Percentiles rank a stretch among this genome's conserved stretches.
Conservation (phyloP, 2,113 vertebrate species). For the Campylomormyrus numenius region DNA sequence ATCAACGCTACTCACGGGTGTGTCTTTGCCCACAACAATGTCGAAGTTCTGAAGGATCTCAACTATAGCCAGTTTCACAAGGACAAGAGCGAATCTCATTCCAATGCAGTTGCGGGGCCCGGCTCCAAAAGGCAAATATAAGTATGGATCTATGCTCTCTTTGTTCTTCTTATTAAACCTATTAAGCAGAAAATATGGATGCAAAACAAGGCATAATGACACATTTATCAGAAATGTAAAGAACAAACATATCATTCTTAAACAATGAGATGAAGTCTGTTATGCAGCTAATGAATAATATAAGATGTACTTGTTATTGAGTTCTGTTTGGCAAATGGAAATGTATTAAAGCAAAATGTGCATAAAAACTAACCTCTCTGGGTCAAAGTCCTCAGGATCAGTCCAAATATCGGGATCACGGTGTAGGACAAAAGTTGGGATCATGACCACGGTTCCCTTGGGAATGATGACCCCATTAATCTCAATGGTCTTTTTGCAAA, state of each 20-base stretch:
- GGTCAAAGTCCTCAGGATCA: constrained; percentile 62
- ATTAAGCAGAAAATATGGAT: constrained; percentile 10
- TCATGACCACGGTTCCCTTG: constrained; percentile 43
- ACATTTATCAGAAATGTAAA: neutral
- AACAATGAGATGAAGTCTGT: neutral
- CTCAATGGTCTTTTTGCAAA: constrained; percentile 69
- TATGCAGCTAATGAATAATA: constrained; percentile 38
- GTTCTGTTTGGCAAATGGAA: constrained; percentile 25
- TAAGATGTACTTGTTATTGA: constrained; percentile 15
- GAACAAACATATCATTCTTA: neutral
- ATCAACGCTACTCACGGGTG: constrained; percentile 53
- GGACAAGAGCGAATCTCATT: constrained; percentile 67
- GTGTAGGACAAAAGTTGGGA: constrained; percentile 58
- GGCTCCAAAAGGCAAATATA: constrained; percentile 67
- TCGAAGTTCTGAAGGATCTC: constrained; percentile 64
- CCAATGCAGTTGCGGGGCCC: constrained; percentile 74
- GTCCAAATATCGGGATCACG: constrained; percentile 50
- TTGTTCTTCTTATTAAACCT: constrained; percentile 69
- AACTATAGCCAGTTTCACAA: constrained; percentile 58
- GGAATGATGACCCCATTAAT: constrained; percentile 65
- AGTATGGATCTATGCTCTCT: constrained; percentile 52
- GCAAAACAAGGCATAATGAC: neutral
- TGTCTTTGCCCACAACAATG: constrained; percentile 65
- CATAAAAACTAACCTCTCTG: constrained; percentile 56
- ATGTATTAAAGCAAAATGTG: neutral